Conservation (phyloP, 2,113 vertebrate species). For the Cyanistes caeruleus region DNA sequence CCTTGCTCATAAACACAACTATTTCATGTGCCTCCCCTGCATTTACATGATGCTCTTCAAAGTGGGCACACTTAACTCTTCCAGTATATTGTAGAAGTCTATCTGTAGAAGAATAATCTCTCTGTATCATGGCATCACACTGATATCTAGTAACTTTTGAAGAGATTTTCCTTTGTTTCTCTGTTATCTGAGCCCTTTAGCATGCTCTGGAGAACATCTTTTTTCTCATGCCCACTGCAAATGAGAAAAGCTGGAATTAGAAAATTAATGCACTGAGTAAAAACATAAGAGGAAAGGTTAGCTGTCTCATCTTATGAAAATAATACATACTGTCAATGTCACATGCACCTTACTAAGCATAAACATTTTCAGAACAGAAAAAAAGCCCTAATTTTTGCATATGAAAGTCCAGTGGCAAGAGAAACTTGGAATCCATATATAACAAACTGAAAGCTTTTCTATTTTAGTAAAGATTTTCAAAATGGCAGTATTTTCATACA, state of each 20-base stretch:
- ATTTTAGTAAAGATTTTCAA: background rate
- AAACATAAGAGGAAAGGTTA: background rate
- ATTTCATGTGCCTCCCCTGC: background rate
- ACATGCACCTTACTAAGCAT: background rate
- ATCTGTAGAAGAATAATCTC: background rate
- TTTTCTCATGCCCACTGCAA: background rate
- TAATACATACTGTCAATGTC: background rate
- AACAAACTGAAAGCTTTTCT: background rate
- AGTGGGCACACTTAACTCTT: background rate
- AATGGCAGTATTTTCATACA: background rate
- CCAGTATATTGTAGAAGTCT: background rate
- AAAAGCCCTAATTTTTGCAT: background rate
- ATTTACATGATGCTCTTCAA: background rate
- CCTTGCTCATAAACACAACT: background rate
- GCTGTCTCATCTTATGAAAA: background rate
- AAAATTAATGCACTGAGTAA: background rate
- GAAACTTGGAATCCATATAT: background rate
- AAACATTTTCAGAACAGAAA: background rate
- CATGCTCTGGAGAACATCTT: background rate
- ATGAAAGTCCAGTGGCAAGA: background rate
- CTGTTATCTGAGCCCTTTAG: background rate
- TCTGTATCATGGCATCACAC: background rate
- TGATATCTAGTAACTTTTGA: background rate
- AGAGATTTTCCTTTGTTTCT: background rate
- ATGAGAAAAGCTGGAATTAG: background rate